phyloP scores from a whole-genome alignment of 2,888 invertebrate species.

The Amaurobius ferox region DNA sequence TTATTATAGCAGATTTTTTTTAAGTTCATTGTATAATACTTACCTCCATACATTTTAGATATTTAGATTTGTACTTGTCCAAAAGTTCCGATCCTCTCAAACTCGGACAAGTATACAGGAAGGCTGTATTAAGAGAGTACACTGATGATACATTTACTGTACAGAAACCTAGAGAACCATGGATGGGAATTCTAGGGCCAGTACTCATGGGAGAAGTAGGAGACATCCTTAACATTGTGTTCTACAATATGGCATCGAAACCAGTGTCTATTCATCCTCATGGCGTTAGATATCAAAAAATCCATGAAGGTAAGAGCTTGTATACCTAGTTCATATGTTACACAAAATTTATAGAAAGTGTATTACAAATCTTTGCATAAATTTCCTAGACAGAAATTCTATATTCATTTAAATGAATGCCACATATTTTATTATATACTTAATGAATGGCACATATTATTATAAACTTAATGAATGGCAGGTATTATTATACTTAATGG shows the following conservation, averaged over 20 bases:
- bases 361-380: too few species aligned
- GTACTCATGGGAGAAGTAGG: slow-evolving; percentile 76
- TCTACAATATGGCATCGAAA: slow-evolving; percentile 72
- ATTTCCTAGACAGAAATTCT: too few species aligned
- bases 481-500: too few species aligned
- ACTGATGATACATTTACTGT: slow-evolving; percentile 72
- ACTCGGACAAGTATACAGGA: slow-evolving; percentile 72
- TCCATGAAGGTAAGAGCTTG: slow-evolving; percentile 68
- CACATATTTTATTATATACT: too few species aligned
- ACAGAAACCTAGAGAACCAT: slow-evolving; percentile 57
- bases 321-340: too few species aligned
- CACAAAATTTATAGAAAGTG: too few species aligned
- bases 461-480: too few species aligned
- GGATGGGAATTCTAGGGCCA: slow-evolving; percentile 75
- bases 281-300: slow-evolving; percentile 72
- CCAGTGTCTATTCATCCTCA: slow-evolving; percentile 73
- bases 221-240: slow-evolving; percentile 74
- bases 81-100: slow-evolving; percentile 52
- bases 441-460: too few species aligned
- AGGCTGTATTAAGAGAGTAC: slow-evolving; percentile 71
- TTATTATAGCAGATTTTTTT: too few species aligned
- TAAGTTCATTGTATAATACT: too few species aligned
- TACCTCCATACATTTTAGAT: too few species aligned
- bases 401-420: too few species aligned
- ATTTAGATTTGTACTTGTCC: slow-evolving; percentile 47